Evolutionary conservation across 1,140 invertebrate genomes (phyloP).

Genomic region (Tetramorium parvispinum): DNA sequence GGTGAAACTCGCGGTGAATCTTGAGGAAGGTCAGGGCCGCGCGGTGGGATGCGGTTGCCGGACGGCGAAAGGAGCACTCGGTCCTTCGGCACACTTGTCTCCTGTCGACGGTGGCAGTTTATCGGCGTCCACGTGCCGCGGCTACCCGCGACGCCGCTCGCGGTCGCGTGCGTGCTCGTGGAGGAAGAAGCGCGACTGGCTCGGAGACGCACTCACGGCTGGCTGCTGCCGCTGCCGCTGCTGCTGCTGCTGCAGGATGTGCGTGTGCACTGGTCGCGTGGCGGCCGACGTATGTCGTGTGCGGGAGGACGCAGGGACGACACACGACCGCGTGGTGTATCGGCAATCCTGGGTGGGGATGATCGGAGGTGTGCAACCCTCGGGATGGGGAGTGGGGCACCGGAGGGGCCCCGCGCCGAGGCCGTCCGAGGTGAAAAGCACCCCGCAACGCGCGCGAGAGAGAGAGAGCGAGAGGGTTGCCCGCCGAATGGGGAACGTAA

Average conservation of each 20-base stretch:
- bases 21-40: neutral
- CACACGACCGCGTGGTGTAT: slow-evolving; percentile 82
- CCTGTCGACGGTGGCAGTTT: slow-evolving; percentile 22
- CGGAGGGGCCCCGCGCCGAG: neutral
- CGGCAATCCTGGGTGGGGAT: slow-evolving; percentile 64
- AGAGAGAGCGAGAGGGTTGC: slow-evolving; percentile 27
- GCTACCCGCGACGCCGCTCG: slow-evolving; percentile 52
- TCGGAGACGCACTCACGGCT: neutral
- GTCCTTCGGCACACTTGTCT: slow-evolving; percentile 54
- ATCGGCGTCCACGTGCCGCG: slow-evolving; percentile 64
- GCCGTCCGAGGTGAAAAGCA: slow-evolving; percentile 63
- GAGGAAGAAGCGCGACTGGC: slow-evolving; percentile 42
- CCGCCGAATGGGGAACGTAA: slow-evolving; percentile 52
- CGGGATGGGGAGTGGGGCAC: slow-evolving; percentile 50
- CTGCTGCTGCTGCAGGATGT: slow-evolving; percentile 64
- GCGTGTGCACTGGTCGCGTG: slow-evolving; percentile 85
- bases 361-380: slow-evolving; percentile 58
- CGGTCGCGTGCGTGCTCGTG: slow-evolving; percentile 64
- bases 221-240: neutral
- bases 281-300: slow-evolving; percentile 86
- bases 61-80: slow-evolving; percentile 47
- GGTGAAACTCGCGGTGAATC: neutral
- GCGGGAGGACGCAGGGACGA: slow-evolving; percentile 80
- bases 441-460: slow-evolving; percentile 27
- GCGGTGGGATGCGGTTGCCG: neutral